Percentiles rank a stretch among this genome's conserved stretches.
phyloP scores from a whole-genome alignment of 2,888 invertebrate genomes.

The Acronicta leporina region DNA sequence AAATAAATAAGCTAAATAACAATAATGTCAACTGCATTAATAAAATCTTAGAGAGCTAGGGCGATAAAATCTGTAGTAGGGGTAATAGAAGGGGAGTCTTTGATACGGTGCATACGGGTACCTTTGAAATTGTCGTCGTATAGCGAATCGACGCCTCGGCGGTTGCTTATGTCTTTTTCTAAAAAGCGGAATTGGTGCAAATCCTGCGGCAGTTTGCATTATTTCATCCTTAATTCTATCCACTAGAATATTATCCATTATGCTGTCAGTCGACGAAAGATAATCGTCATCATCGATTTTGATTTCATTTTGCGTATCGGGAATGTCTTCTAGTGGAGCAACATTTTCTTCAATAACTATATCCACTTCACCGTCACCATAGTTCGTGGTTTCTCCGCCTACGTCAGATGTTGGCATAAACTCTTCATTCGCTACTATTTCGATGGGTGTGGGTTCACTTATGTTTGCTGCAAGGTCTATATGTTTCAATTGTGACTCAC shows the following conservation, averaged over 20 bases:
- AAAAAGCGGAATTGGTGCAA: slow-evolving; percentile 71
- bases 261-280: slow-evolving; percentile 49
- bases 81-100: slow-evolving; percentile 68
- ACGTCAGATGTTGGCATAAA: slow-evolving; percentile 32
- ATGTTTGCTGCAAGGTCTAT: slow-evolving; percentile 61
- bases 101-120: slow-evolving; percentile 67
- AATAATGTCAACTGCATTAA: slow-evolving; percentile 46
- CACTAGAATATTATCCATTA: slow-evolving; percentile 62
- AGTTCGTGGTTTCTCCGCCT: slow-evolving; percentile 44
- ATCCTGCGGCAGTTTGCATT: slow-evolving; percentile 81
- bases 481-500: slow-evolving; percentile 64
- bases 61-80: slow-evolving; percentile 73
- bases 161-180: slow-evolving; percentile 61
- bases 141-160: slow-evolving; percentile 62
- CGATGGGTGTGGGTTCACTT: slow-evolving; percentile 61
- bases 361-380: slow-evolving; percentile 61
- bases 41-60: slow-evolving; percentile 82
- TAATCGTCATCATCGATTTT: slow-evolving; percentile 52
- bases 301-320: slow-evolving; percentile 62
- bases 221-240: slow-evolving; percentile 74
- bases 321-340: slow-evolving; percentile 42
- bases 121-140: slow-evolving; percentile 69
- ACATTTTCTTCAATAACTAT: slow-evolving; percentile 71
- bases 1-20: slow-evolving; percentile 43
- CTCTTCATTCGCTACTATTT: slow-evolving; percentile 51